These are phyloP conservation scores for Choreutis nemorana DNA, from an alignment of 2,888 invertebrate genomes.

Conservation along the genomic window DNA sequence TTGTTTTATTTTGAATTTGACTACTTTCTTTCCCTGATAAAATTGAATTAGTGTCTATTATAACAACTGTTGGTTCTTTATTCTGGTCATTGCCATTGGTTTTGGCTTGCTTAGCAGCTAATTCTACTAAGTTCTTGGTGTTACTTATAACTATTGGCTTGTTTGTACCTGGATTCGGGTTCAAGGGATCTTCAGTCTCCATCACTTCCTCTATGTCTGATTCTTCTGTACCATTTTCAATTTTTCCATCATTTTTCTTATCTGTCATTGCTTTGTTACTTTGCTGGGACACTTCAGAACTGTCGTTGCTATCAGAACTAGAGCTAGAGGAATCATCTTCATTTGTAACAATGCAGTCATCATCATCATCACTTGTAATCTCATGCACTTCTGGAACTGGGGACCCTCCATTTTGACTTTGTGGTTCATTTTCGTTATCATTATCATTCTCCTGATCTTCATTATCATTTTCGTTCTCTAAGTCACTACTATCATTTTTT, in stretches of 20 bases:
- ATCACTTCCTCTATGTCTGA: conserved; percentile 74
- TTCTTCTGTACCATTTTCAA: conserved; percentile 67
- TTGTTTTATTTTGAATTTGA: conserved; percentile 22
- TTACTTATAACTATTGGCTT: conserved; percentile 75
- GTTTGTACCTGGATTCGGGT: conserved; percentile 35
- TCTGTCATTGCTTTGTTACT: conserved; percentile 57
- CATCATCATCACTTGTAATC: conserved; percentile 65
- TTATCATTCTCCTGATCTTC: too few species aligned
- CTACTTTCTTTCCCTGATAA: conserved; percentile 39
- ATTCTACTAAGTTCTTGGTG: conserved; percentile 74
- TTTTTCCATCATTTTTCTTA: conserved; percentile 56
- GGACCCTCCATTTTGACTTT: conserved; percentile 48
- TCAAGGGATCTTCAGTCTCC: conserved; percentile 73
- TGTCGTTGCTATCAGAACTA: conserved; percentile 59
- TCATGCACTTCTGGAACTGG: conserved; percentile 59
- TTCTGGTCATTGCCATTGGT: conserved; percentile 53
- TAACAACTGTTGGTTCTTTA: conserved; percentile 82
- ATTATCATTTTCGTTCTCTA: conserved; percentile 39
- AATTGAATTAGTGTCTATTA: conserved; percentile 84
- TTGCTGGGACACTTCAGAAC: conserved; percentile 66
- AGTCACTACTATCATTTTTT: conserved; percentile 54
- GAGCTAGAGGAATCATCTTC: conserved; percentile 65
- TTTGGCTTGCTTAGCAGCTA: conserved; percentile 67
- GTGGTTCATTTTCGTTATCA: conserved; percentile 27
- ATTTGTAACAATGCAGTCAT: conserved; percentile 62